Evolutionary conservation across 1,140 invertebrate species (phyloP), one percentile per base, ranked within the genome.

Genomic region (Conus ventricosus): DNA sequence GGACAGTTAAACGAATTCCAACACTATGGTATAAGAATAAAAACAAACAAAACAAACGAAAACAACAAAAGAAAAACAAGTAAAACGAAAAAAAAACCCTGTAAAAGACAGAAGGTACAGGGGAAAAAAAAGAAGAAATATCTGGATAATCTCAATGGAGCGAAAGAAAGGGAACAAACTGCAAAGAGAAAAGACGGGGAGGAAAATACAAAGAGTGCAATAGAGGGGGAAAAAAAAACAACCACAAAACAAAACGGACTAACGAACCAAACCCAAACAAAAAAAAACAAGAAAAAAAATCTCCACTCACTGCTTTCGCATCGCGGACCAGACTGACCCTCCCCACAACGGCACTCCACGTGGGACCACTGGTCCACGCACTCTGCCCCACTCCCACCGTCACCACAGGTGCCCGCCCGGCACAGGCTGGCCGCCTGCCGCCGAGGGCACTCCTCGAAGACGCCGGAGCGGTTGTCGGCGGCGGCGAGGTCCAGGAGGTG

Each of bases 401-500:
- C 20, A 80, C 83, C 97, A 94, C 98, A 99, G 5, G 91, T 95
- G 60, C 95, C 94, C 23, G 90, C 57, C 60, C 25, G 63, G 81
- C 93, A 94, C 17, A 89, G 60, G 76, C 91, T 89, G 95, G 92
- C 89, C 95, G 95, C 85, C 94, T 95, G 89, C 97, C 54, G 85
- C n/a, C 92, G 96, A 87, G 96, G 96, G 94, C 98, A 99, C 6
- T 97, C 97, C 0, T 97, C 95, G 78, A 97, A 96, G 3, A 99
- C 96, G 0, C 96, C 97, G n/a, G 57, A 63, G 17, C 87, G 63
- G 63, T 88, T 81, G 11, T 71, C 17, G 27, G 90, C 88, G 54
- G 17, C 71, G 15, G 76, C 25, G 25, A 39, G 67, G 51, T 84
- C 87, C 57, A 94, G 87, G 27, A 92, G 86, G 87, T 94, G 91